Evolutionary conservation across 2,888 invertebrate species (phyloP).

Genomic region (Atrina japonica): DNA sequence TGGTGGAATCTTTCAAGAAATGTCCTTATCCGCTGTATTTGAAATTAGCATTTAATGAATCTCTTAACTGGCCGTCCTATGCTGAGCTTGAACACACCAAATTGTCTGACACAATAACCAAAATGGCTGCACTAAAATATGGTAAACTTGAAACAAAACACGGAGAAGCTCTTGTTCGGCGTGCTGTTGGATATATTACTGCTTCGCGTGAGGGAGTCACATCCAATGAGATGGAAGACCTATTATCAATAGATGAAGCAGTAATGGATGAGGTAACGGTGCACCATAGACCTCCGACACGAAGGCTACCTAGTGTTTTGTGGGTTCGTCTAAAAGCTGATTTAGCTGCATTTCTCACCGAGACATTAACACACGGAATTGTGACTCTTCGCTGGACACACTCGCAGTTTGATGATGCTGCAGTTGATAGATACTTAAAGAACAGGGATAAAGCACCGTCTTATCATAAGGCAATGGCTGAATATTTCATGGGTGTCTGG

Average conservation of each 20-base stretch:
- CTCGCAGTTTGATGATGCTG: conserved; percentile 84
- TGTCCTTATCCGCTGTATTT: conserved; percentile 73
- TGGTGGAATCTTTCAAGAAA: conserved; percentile 84
- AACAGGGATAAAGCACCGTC: conserved; percentile 77
- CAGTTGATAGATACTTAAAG: conserved; percentile 84
- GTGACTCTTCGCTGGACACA: conserved; percentile 85
- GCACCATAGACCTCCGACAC: conserved; percentile 53
- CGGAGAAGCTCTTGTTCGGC: conserved; percentile 73
- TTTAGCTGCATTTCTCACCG: conserved; percentile 62
- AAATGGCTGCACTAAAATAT: conserved; percentile 68
- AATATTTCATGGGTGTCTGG: conserved; percentile 78
- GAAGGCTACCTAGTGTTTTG: conserved; percentile 73
- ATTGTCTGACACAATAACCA: conserved; percentile 67
- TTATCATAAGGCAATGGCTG: conserved; percentile 78
- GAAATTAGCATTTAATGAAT: conserved; percentile 69
- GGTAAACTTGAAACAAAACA: conserved; percentile 74
- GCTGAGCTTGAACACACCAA: conserved; percentile 56
- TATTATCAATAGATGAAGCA: conserved; percentile 79
- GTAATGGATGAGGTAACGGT: conserved; percentile 68
- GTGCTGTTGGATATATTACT: conserved; percentile 87
- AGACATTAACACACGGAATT: conserved; percentile 64
- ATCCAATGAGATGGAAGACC: conserved; percentile 89
- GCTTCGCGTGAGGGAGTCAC: conserved; percentile 89
- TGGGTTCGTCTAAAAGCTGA: conserved; percentile 71
- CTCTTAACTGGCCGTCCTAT: conserved; percentile 71